These are phyloP conservation scores for Leucophenga maculata DNA, from an alignment of 2,888 invertebrate species.

Conservation along the genomic window DNA sequence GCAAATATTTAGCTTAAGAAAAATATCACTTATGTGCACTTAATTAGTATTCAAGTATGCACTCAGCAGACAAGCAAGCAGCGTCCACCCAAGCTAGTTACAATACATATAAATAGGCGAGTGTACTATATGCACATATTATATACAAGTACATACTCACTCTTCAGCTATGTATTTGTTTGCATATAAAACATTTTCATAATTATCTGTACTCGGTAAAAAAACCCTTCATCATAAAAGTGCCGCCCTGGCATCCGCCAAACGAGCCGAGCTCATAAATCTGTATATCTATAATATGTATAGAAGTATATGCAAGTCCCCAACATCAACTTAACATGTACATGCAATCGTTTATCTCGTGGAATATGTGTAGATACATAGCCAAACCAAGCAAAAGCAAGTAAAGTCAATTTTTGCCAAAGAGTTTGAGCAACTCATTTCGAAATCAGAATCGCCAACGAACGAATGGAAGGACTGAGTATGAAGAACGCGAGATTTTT, in stretches of 20 bases:
- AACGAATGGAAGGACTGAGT: not conserved
- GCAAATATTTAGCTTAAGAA: not conserved
- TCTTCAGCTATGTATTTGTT: slow-evolving; percentile 41
- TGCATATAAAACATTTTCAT: slow-evolving; percentile 59
- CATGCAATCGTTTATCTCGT: not conserved
- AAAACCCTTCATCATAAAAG: slow-evolving; percentile 62
- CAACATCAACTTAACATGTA: slow-evolving; percentile 5
- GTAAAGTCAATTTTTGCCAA: slow-evolving; percentile 38
- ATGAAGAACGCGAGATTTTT: slow-evolving; percentile 43
- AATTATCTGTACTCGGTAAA: slow-evolving; percentile 46
- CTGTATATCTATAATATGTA: not conserved
- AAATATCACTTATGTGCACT: slow-evolving; percentile 3
- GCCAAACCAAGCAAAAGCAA: slow-evolving; percentile 44
- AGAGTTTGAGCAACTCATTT: slow-evolving; percentile 21
- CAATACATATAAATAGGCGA: not conserved
- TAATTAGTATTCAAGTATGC: slow-evolving; percentile 2
- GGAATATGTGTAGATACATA: slow-evolving; percentile 26
- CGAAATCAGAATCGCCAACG: slow-evolving; percentile 1
- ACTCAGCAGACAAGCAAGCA: slow-evolving; percentile 55
- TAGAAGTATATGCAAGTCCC: slow-evolving; percentile 23
- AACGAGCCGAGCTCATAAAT: not conserved
- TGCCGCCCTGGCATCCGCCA: slow-evolving; percentile 32
- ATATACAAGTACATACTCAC: slow-evolving; percentile 49
- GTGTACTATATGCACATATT: not conserved
- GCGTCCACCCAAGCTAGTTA: slow-evolving; percentile 28